Evolutionary conservation across 2,797 vertebrate genomes (phyloP).

Genomic region (Poeciliopsis turneri): DNA sequence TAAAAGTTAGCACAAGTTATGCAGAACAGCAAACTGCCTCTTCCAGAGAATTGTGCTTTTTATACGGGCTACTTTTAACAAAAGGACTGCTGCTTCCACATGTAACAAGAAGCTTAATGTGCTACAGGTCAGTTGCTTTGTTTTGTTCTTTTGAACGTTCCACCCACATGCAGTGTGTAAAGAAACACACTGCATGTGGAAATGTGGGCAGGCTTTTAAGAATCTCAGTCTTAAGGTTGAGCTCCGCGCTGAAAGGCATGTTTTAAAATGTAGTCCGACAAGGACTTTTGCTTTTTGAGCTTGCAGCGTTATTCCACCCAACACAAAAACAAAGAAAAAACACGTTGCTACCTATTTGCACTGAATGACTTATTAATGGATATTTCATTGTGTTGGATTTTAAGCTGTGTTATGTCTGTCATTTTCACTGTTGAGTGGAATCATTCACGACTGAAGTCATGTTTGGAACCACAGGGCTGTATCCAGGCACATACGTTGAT

Average conservation of each 20-base stretch:
- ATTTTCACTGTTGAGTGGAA: not conserved
- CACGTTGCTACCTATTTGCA: not conserved
- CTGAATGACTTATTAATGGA: not conserved
- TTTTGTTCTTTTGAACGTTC: not conserved
- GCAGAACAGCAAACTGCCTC: not conserved
- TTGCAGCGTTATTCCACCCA: not conserved
- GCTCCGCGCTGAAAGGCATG: not conserved
- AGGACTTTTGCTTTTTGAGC: not conserved
- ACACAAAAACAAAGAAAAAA: not conserved
- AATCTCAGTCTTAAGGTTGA: not conserved
- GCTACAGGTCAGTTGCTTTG: not conserved
- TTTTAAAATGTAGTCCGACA: not conserved
- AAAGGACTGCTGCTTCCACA: not conserved
- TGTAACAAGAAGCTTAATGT: not conserved
- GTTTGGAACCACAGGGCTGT: constrained; percentile 6
- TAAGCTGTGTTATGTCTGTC: not conserved
- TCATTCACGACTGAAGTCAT: not conserved
- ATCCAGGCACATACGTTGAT: constrained; percentile 86
- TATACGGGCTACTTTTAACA: not conserved
- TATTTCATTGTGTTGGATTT: not conserved
- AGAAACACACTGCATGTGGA: not conserved
- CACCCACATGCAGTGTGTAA: not conserved
- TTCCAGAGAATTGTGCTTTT: not conserved
- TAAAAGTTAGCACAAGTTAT: not conserved
- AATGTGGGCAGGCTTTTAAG: not conserved